Conservation (phyloP, 1,140 invertebrate species). For the Lepidurus apus region DNA sequence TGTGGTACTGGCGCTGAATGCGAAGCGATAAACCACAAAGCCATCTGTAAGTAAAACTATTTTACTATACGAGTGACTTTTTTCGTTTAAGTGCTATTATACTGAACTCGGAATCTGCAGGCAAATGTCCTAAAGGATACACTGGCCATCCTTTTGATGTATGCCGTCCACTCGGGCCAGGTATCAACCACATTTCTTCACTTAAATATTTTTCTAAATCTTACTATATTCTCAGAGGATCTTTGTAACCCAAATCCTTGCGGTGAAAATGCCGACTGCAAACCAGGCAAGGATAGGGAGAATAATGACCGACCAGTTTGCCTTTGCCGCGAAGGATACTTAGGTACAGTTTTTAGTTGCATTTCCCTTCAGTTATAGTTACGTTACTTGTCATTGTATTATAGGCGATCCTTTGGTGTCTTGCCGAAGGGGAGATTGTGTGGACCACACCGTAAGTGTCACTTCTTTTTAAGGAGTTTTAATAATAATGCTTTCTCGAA, state of each 20-base stretch:
- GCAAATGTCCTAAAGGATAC: slow-evolving; percentile 74
- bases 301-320: slow-evolving; percentile 75
- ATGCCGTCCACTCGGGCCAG: slow-evolving; percentile 63
- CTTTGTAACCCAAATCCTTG: slow-evolving; percentile 78
- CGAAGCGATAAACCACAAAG: slow-evolving; percentile 65
- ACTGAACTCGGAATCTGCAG: neutral
- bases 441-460: slow-evolving; percentile 29
- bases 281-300: slow-evolving; percentile 70
- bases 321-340: slow-evolving; percentile 69
- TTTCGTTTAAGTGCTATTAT: too few species aligned
- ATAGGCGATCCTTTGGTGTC: slow-evolving; percentile 63
- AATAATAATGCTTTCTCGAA: too few species aligned
- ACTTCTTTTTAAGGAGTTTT: slow-evolving; percentile 37
- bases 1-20: slow-evolving; percentile 76
- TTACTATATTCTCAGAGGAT: slow-evolving; percentile 53
- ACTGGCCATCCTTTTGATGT: slow-evolving; percentile 76
- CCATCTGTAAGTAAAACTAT: slow-evolving; percentile 70
- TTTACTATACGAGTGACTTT: slow-evolving; percentile 30
- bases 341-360: slow-evolving; percentile 38
- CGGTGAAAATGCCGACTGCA: slow-evolving; percentile 71
- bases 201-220: neutral
- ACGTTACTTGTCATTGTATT: neutral
- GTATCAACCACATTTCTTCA: neutral
- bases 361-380: too few species aligned
- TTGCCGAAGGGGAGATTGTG: slow-evolving; percentile 39